phyloP scores from a whole-genome alignment of 2,113 vertebrate genomes.

The Cynoglossus semilaevis region DNA sequence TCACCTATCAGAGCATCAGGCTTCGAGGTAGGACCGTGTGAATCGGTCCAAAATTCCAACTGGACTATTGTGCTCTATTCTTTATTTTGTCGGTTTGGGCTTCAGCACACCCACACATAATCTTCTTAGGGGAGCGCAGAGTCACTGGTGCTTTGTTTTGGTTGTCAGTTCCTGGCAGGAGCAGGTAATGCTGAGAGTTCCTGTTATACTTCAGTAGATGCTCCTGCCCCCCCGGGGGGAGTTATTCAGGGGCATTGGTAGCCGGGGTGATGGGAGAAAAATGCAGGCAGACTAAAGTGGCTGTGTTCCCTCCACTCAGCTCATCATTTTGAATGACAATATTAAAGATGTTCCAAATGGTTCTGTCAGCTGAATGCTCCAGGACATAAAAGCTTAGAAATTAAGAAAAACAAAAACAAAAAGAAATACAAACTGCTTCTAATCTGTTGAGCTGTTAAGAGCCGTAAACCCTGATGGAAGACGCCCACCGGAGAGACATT shows the following conservation, averaged over 20 bases:
- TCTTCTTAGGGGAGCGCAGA: conserved; percentile 45
- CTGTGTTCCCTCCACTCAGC: conserved; percentile 30
- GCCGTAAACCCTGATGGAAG: conserved; percentile 13
- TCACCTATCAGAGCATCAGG: conserved; percentile 27
- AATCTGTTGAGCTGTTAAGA: conserved; percentile 21
- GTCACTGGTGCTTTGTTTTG: conserved; percentile 44
- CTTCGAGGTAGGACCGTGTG: conserved; percentile 27
- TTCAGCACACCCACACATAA: conserved; percentile 40
- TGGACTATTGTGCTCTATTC: conserved; percentile 1
- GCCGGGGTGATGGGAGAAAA: conserved; percentile 27
- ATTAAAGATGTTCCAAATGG: conserved; percentile 28
- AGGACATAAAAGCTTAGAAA: conserved; percentile 20
- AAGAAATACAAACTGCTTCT: conserved; percentile 20
- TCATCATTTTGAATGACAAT: conserved; percentile 47
- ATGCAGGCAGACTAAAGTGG: conserved; percentile 26
- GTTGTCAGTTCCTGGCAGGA: conserved; percentile 50
- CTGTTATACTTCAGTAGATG: conserved; percentile 36
- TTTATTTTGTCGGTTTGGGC: conserved; percentile 19
- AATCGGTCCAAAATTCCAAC: conserved; percentile 32
- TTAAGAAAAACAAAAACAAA: not conserved
- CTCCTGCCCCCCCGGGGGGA: conserved; percentile 21
- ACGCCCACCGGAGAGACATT: conserved; percentile 2
- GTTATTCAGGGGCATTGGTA: conserved; percentile 36
- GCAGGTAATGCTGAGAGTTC: conserved; percentile 41
- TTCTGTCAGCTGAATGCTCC: conserved; percentile 13